phyloP scores from a whole-genome alignment of 64 coral and sea anemone genomes.

The Pocillopora verrucosa region DNA sequence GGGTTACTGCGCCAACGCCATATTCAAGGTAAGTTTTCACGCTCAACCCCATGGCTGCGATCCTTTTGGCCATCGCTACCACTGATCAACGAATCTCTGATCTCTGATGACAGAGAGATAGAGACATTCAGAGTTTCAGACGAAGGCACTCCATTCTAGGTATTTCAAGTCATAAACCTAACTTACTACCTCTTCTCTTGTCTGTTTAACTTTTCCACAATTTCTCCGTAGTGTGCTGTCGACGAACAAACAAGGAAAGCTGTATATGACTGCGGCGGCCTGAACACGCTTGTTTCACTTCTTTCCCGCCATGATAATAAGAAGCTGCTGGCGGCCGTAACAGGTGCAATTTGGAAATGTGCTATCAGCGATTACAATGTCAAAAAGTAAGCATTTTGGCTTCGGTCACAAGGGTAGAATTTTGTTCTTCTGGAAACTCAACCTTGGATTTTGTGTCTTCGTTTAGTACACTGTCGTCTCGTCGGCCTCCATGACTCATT shows the following conservation, averaged over 20 bases:
- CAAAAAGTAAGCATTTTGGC: conserved; percentile 36
- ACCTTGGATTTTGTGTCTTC: no score
- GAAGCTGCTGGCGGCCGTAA: conserved; percentile 68
- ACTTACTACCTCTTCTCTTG: not conserved
- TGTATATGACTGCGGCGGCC: conserved; percentile 65
- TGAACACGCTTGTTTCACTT: conserved; percentile 69
- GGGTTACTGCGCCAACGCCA: conserved; percentile 81
- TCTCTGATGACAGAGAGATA: no score
- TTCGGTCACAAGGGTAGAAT: no score
- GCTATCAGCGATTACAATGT: conserved; percentile 72
- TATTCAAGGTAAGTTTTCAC: conserved; percentile 73
- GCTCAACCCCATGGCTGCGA: not conserved
- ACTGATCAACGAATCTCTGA: no score
- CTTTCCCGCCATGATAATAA: conserved; percentile 70
- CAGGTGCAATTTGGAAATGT: conserved; percentile 95
- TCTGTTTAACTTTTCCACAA: not conserved
- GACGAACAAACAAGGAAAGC: conserved; percentile 82
- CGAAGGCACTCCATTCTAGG: no score
- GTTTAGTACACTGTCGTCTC: no score
- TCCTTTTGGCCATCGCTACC: not conserved
- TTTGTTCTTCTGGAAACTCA: no score
- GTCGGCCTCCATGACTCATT: no score
- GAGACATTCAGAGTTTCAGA: no score
- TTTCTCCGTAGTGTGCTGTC: conserved; percentile 65
- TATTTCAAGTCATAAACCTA: no score